phyloP scores from a whole-genome alignment of 2,888 invertebrate genomes.

The Stenoptilia bipunctidactyla region DNA sequence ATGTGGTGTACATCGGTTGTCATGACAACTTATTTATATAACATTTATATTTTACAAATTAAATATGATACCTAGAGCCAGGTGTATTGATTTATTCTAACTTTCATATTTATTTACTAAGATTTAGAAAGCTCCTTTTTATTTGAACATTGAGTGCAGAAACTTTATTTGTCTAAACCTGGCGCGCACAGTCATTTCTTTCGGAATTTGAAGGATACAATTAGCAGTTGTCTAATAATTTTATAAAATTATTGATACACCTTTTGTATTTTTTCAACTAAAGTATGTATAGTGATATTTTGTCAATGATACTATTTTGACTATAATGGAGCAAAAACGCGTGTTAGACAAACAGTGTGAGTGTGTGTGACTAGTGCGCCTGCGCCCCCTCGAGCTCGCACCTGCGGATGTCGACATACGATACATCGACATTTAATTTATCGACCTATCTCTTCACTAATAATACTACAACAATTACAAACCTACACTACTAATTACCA shows the following conservation, averaged over 20 bases:
- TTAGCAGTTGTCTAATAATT: no score
- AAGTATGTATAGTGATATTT: no score
- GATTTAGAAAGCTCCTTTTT: constrained; percentile 68
- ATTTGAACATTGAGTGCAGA: constrained; percentile 71
- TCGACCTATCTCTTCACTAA: constrained; percentile 49
- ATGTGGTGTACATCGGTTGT: not conserved
- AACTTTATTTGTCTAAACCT: constrained; percentile 63
- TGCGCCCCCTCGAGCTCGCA: constrained; percentile 36
- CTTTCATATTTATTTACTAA: constrained; percentile 55
- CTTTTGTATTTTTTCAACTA: no score
- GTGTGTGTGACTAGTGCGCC: constrained; percentile 53
- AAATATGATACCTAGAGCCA: constrained; percentile 52
- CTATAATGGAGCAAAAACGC: not conserved
- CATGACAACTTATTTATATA: not conserved
- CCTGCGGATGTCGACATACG: constrained; percentile 22
- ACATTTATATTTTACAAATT: not conserved
- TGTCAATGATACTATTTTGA: no score
- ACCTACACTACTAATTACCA: constrained; percentile 63
- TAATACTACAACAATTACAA: constrained; percentile 68
- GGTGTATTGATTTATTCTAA: constrained; percentile 62
- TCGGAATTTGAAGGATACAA: constrained; percentile 9
- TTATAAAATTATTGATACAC: no score
- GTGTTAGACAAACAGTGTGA: not conserved
- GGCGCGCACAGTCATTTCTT: constrained; percentile 54
- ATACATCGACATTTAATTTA: constrained; percentile 22